Evolutionary conservation across 2,113 vertebrate genomes (phyloP).

Genomic region (Sorex araneus): DNA sequence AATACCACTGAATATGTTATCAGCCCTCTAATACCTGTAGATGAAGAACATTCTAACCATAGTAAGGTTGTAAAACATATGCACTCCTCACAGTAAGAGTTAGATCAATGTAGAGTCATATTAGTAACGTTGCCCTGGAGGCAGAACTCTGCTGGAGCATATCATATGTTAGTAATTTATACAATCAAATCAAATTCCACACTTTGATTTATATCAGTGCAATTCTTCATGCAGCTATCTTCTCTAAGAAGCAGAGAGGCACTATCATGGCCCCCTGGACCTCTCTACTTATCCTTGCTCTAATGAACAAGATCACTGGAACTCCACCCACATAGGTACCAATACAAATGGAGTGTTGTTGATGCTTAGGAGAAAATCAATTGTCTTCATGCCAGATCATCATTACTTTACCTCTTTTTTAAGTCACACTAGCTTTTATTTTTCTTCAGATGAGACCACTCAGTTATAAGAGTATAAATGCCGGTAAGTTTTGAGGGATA

Average conservation of each 20-base stretch:
- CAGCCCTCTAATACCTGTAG: slow-evolving; percentile 41
- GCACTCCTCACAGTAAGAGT: background rate
- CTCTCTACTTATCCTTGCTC: background rate
- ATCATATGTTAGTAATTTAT: slow-evolving; percentile 64
- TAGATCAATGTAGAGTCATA: slow-evolving; percentile 41
- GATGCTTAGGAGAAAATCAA: background rate
- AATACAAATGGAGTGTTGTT: background rate
- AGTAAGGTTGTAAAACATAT: slow-evolving; percentile 50
- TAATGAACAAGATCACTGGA: background rate
- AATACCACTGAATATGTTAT: slow-evolving; percentile 51
- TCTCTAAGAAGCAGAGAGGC: background rate
- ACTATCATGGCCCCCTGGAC: background rate
- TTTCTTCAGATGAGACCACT: no score
- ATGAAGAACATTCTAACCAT: slow-evolving; percentile 21
- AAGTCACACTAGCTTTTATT: background rate
- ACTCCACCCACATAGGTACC: background rate
- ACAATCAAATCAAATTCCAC: slow-evolving; percentile 44
- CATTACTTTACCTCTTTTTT: background rate
- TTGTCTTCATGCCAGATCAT: background rate
- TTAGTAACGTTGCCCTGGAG: slow-evolving; percentile 27
- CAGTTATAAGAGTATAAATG: no score
- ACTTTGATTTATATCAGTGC: slow-evolving; percentile 26
- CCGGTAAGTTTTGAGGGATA: no score
- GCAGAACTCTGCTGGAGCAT: slow-evolving; percentile 40
- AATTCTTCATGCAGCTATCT: slow-evolving; percentile 11